Evolutionary conservation across 2,888 invertebrate genomes (phyloP).

Genomic region (Diadromus collaris): DNA sequence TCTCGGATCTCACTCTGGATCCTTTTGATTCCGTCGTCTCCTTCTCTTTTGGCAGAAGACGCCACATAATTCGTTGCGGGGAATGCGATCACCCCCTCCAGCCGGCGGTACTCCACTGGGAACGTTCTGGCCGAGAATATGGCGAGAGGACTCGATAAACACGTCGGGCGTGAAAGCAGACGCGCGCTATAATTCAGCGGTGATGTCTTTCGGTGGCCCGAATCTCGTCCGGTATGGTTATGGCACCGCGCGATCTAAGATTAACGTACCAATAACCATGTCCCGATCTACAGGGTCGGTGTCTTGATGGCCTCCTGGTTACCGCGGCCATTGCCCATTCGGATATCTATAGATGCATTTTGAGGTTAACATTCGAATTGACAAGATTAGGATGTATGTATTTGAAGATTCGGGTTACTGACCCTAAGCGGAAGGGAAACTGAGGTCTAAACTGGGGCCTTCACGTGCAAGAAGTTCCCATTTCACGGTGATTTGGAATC

Average conservation of each 20-base stretch:
- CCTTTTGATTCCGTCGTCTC: constrained; percentile 37
- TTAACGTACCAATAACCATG: constrained; percentile 9
- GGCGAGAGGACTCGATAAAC: constrained; percentile 47
- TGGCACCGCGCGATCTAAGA: not conserved
- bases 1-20: constrained; percentile 42
- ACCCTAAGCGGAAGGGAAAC: not conserved
- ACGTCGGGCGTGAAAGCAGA: constrained; percentile 45
- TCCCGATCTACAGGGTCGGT: not conserved
- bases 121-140: constrained; percentile 15
- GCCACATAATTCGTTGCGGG: constrained; percentile 44
- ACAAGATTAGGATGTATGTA: not conserved
- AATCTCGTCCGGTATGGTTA: constrained; percentile 11
- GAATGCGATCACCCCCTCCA: constrained; percentile 6
- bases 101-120: constrained; percentile 16
- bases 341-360: not conserved
- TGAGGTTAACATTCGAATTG: not conserved
- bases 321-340: not conserved
- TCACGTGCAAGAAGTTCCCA: no score
- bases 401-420: not conserved
- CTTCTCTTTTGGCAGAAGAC: constrained; percentile 53
- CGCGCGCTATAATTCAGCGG: constrained; percentile 38
- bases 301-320: not conserved
- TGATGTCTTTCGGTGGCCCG: constrained; percentile 14
- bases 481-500: no score
- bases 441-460: not conserved